phyloP scores from a whole-genome alignment of 2,888 invertebrate genomes.

The Leucophenga montana region DNA sequence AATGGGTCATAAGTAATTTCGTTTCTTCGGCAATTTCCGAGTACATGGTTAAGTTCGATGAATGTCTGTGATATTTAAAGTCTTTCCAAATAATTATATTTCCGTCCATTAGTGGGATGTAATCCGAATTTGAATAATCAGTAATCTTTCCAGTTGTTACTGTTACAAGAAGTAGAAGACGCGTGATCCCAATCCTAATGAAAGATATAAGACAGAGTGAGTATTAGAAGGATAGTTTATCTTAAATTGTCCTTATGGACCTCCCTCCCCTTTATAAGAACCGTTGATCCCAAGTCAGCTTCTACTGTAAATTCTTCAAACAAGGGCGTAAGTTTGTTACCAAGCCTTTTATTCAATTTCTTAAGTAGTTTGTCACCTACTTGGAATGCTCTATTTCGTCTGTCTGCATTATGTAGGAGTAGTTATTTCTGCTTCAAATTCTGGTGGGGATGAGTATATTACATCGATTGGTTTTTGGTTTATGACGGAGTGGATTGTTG shows the following conservation, averaged over 20 bases:
- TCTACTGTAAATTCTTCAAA: conserved; percentile 20
- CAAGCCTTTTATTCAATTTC: conserved; percentile 26
- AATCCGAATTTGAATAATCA: conserved; percentile 33
- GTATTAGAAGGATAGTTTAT: neutral
- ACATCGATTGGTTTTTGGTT: too few relatives aligned
- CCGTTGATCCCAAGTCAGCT: conserved; percentile 25
- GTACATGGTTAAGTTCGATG: conserved; percentile 28
- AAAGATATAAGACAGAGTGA: neutral
- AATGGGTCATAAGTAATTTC: conserved; percentile 22
- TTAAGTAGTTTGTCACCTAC: conserved; percentile 33
- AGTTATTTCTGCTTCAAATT: neutral
- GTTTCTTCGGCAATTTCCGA: conserved; percentile 29
- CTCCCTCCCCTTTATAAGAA: conserved; percentile 31
- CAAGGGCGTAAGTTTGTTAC: conserved; percentile 22
- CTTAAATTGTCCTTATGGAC: conserved; percentile 14
- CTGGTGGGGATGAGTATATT: neutral
- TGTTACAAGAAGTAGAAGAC: neutral
- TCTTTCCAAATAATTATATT: conserved; percentile 29
- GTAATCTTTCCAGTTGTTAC: conserved; percentile 12
- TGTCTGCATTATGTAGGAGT: too few relatives aligned
- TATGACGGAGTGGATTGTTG: too few relatives aligned
- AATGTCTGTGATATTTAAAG: conserved; percentile 28
- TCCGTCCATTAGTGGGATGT: conserved; percentile 31
- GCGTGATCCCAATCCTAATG: neutral
- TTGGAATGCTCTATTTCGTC: conserved; percentile 31